phyloP scores from a whole-genome alignment of 1,140 invertebrate species.

The Dinoponera quadriceps region DNA sequence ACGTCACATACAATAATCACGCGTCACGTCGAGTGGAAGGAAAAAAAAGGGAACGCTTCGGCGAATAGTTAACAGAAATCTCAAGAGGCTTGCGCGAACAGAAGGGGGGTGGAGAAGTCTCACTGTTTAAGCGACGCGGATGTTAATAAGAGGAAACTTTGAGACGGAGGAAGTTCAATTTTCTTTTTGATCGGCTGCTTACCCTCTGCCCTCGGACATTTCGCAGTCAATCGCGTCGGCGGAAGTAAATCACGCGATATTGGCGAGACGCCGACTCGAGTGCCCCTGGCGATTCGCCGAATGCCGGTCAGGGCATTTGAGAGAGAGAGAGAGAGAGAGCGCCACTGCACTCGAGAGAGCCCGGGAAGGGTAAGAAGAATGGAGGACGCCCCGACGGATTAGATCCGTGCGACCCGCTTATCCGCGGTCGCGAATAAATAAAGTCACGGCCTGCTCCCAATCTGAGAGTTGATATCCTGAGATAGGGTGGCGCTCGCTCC shows the following conservation, averaged over 20 bases:
- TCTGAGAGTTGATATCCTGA: slow-evolving; percentile 40
- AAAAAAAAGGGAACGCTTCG: too few relatives aligned
- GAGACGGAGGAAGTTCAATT: too few relatives aligned
- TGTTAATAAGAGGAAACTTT: too few relatives aligned
- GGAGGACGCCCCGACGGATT: neutral
- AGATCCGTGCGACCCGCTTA: slow-evolving; percentile 42
- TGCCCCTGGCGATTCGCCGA: slow-evolving; percentile 25
- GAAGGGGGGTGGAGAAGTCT: too few relatives aligned
- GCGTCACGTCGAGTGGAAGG: too few relatives aligned
- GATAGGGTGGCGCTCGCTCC: neutral
- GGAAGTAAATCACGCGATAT: slow-evolving; percentile 34
- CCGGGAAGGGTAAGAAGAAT: too few relatives aligned
- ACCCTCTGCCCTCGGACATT: neutral
- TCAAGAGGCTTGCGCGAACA: too few relatives aligned
- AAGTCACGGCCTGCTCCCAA: slow-evolving; percentile 48
- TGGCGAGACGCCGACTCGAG: slow-evolving; percentile 6
- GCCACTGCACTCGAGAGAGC: neutral
- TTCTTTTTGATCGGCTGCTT: too few relatives aligned
- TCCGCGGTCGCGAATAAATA: slow-evolving; percentile 57
- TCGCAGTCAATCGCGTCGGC: neutral
- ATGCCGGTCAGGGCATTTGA: too few relatives aligned
- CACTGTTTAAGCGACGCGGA: too few relatives aligned
- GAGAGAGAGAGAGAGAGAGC: neutral
- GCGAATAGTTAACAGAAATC: too few relatives aligned
- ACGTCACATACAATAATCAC: too few relatives aligned